A percentile compares a stretch with the other conserved stretches of the same genome.
These are phyloP conservation scores for Vollenhovia emeryi DNA, from an alignment of 1,140 invertebrate species.

Conservation along the genomic window DNA sequence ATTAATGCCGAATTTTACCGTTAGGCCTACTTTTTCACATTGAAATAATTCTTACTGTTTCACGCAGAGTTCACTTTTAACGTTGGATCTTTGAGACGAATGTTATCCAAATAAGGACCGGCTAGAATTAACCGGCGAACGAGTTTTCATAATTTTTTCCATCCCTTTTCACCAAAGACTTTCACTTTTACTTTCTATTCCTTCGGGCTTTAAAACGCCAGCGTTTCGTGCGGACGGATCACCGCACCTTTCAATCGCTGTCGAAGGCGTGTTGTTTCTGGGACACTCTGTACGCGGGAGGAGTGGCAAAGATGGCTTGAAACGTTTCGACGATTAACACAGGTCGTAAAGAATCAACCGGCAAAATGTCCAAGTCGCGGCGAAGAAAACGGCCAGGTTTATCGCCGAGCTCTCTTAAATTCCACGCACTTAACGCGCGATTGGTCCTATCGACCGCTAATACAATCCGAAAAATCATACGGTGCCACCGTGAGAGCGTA, in stretches of 20 bases:
- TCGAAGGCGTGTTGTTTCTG: not conserved
- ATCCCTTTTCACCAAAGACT: not conserved
- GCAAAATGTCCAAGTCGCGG: not conserved
- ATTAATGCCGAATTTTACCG: not conserved
- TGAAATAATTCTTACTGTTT: not conserved
- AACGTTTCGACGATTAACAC: conserved; percentile 55
- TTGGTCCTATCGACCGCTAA: conserved; percentile 3
- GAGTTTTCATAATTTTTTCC: not conserved
- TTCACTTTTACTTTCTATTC: not conserved
- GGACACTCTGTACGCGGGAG: conserved; percentile 54
- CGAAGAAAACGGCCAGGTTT: conserved; percentile 31
- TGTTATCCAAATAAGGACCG: not conserved
- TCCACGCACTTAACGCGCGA: conserved; percentile 35
- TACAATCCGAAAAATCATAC: conserved; percentile 34
- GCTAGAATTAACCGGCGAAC: not conserved
- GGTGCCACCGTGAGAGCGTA: conserved; percentile 27
- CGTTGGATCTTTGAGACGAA: not conserved
- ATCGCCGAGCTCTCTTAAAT: conserved; percentile 8
- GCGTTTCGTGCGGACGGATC: not conserved
- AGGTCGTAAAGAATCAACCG: conserved; percentile 54
- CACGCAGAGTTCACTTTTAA: not conserved
- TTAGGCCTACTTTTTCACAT: not conserved
- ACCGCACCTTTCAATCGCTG: not conserved
- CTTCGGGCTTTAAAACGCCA: not conserved
- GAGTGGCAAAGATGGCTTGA: conserved; percentile 18